phyloP scores from a whole-genome alignment of 1,140 invertebrate genomes.

The Micrasema minimum region DNA sequence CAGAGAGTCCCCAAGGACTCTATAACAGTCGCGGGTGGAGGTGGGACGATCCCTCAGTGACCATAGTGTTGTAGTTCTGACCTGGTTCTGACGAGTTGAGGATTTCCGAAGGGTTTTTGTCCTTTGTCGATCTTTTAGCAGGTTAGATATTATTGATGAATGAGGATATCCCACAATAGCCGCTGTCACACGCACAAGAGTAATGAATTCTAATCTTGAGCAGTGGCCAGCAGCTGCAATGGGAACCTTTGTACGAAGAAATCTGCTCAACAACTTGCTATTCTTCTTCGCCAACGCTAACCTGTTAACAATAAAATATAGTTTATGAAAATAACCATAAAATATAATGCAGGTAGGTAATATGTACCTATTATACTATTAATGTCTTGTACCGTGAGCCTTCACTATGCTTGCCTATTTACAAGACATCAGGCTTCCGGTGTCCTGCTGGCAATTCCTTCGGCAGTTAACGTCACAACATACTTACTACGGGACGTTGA shows the following conservation, averaged over 20 bases:
- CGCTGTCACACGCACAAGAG: conserved; percentile 98
- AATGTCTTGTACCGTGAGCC: background rate
- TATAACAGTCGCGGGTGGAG: too few species aligned
- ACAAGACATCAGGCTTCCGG: too few species aligned
- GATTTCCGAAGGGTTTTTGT: too few species aligned
- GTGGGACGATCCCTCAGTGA: too few species aligned
- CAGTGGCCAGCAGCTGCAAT: conserved; percentile 95
- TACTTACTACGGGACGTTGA: too few species aligned
- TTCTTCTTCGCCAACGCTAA: background rate
- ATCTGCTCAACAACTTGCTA: background rate
- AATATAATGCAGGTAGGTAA: background rate
- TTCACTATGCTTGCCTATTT: too few species aligned
- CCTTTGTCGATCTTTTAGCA: too few species aligned
- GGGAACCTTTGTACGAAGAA: conserved; percentile 65
- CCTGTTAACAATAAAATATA: conserved; percentile 8
- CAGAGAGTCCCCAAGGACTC: too few species aligned
- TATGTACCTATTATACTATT: background rate
- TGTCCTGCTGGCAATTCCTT: background rate
- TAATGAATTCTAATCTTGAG: conserved; percentile 89
- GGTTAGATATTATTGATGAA: conserved; percentile 4
- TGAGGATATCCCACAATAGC: conserved; percentile 84
- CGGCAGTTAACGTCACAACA: too few species aligned
- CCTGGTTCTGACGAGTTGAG: too few species aligned
- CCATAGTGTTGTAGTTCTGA: too few species aligned
- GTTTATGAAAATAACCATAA: conserved; percentile 2